A percentile compares a stretch with the other conserved stretches of the same genome.
Evolutionary conservation across 2,888 invertebrate species (phyloP).

Genomic region (Leucoma salicis): DNA sequence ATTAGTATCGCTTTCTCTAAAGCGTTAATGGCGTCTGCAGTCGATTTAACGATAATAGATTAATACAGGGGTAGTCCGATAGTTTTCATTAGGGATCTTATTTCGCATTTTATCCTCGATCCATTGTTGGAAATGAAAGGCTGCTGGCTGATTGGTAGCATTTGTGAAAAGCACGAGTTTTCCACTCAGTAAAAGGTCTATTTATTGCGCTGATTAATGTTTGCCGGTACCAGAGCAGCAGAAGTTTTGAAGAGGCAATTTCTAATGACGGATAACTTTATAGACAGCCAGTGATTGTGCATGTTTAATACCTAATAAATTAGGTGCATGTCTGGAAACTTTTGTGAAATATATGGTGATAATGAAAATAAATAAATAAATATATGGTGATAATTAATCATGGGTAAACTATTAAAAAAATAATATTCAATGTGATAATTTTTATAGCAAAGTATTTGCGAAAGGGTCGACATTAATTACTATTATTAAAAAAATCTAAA

Average conservation of each 20-base stretch:
- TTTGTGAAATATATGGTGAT: too few relatives aligned
- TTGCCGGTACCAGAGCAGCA: slow-evolving; percentile 29
- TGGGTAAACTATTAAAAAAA: too few relatives aligned
- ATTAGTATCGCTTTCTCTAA: slow-evolving; percentile 18
- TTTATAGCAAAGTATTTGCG: too few relatives aligned
- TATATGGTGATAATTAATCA: too few relatives aligned
- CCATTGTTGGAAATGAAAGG: slow-evolving; percentile 55
- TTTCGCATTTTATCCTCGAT: slow-evolving; percentile 52
- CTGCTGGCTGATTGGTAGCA: slow-evolving; percentile 53
- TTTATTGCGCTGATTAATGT: slow-evolving; percentile 62
- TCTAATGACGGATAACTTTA: slow-evolving; percentile 26
- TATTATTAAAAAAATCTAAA: too few relatives aligned
- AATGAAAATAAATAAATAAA: too few relatives aligned
- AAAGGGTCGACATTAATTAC: too few relatives aligned
- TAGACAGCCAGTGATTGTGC: slow-evolving; percentile 10
- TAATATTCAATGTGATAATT: too few relatives aligned
- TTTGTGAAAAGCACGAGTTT: slow-evolving; percentile 59
- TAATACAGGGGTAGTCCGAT: slow-evolving; percentile 47
- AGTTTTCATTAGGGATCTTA: slow-evolving; percentile 59
- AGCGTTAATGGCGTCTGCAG: slow-evolving; percentile 51
- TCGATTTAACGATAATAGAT: slow-evolving; percentile 54
- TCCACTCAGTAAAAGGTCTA: slow-evolving; percentile 42
- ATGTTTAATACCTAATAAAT: slow-evolving; percentile 14
- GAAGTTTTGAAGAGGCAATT: slow-evolving; percentile 29
- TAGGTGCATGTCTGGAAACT: neutral